phyloP scores from a whole-genome alignment of 2,113 vertebrate species.

The Pomatostomus ruficeps region DNA sequence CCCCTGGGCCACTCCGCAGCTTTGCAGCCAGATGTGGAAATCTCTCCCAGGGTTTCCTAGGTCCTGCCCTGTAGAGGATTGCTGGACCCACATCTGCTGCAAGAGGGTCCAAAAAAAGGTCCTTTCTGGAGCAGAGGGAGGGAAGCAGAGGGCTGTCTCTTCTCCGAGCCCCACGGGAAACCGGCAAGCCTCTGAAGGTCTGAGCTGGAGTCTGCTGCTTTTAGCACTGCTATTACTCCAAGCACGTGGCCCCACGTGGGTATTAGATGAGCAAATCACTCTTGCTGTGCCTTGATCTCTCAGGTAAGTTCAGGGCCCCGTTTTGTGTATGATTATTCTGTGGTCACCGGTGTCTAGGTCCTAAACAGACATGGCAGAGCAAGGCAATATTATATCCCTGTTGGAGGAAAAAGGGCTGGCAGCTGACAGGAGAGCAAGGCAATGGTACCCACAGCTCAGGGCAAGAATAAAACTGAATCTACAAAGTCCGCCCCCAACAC shows the following conservation, averaged over 20 bases:
- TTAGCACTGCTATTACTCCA: not conserved
- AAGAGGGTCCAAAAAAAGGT: not conserved
- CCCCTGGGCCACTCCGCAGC: not conserved
- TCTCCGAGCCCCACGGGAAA: not conserved
- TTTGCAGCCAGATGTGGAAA: not conserved
- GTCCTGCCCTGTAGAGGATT: not conserved
- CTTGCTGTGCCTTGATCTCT: not conserved
- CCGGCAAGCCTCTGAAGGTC: not conserved
- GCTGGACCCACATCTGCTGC: not conserved
- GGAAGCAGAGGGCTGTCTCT: not conserved
- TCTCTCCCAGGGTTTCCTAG: not conserved
- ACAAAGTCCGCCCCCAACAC: not conserved
- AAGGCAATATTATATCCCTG: not conserved
- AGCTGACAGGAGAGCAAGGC: not conserved
- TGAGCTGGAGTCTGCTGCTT: not conserved
- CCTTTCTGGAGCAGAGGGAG: not conserved
- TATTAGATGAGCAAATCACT: not conserved
- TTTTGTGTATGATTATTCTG: not conserved
- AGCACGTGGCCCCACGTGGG: fast-evolving
- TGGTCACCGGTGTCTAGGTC: not conserved
- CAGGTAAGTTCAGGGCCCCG: not conserved
- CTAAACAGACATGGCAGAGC: not conserved
- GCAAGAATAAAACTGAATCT: not conserved
- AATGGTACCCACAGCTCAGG: not conserved
- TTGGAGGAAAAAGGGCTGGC: not conserved